A percentile compares a stretch with the other conserved stretches of the same genome.
Evolutionary conservation across 2,888 invertebrate species (phyloP).

Genomic region (Actias luna): DNA sequence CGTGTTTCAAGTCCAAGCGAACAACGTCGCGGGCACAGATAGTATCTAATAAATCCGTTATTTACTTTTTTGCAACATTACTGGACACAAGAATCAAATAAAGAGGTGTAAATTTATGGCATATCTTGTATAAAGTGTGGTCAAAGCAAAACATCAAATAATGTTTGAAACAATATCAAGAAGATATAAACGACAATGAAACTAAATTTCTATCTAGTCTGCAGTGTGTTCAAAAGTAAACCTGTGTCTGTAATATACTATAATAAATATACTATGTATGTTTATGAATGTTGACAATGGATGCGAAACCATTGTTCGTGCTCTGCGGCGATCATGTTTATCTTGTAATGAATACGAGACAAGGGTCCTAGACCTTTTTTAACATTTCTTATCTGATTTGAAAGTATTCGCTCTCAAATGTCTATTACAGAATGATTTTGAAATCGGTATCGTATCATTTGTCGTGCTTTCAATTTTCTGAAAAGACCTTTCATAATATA

Average conservation of each 20-base stretch:
- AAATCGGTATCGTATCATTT: slow-evolving; percentile 23
- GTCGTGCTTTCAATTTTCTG: background rate
- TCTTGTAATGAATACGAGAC: background rate
- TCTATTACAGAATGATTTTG: slow-evolving; percentile 24
- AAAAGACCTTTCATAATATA: background rate
- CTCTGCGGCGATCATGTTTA: background rate
- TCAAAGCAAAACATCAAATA: no score
- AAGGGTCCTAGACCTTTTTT: background rate
- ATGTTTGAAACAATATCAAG: no score
- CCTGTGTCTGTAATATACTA: background rate
- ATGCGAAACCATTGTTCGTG: background rate
- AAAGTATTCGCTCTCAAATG: background rate
- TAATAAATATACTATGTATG: background rate
- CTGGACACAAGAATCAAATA: no score
- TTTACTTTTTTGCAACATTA: no score
- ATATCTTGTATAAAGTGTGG: no score
- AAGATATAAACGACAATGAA: no score
- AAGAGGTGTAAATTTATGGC: no score
- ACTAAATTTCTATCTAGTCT: background rate
- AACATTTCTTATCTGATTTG: slow-evolving; percentile 19
- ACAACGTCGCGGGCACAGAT: no score
- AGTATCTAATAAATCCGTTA: no score
- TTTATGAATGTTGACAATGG: background rate
- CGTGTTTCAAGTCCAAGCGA: no score
- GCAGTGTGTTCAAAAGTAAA: no score